Base-by-base conservation (phyloP, 2,797 vertebrate species). In the Adrianichthys oophorus region DNA sequence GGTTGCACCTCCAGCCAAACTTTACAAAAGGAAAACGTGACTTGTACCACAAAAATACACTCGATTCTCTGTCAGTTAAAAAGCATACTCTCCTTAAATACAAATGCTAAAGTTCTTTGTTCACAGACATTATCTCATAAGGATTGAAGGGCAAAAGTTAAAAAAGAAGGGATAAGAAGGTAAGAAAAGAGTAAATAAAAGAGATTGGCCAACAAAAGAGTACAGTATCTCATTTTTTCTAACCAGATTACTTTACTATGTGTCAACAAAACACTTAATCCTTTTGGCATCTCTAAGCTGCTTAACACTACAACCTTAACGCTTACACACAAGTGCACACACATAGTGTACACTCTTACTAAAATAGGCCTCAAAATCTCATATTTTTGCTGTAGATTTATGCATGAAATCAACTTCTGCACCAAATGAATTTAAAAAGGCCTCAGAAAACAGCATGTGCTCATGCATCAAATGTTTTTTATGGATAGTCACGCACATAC, bases 231-330 rank as follows among this genome's bases (percentile, higher is more conserved):
- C 2, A 1, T 72, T 69, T 78, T 65, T 61, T 43, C 65, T 81
- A 85, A 87, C 71, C 62, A 77, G 80, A 85, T 87, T 86, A 82
- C 74, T 76, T 76, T 68, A 72, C 69, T 79, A 75, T 71, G 74
- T 89, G 79, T 86, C 84, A 86, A 86, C 87, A 89, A 72, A 80
- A 76, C 63, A 74, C 68, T 79, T 84, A 83, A 84, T 84, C 82
- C 76, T 78, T 68, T 85, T 75, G 62, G 58, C 61, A 70, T 78
- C 68, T 56, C 52, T 84, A 86, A 89, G 76, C 82, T 7, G 73
- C 82, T 87, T 87, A 86, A 70, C 56, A 74, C 61, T 77, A 61
- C 77, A 84, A 85, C 83, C 78, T 80, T 60, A 75, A 76, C 65
- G 59, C 52, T 60, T 55, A 58, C 15, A 60, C 29, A 69, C 3